Base-by-base conservation (phyloP, 2,888 invertebrate genomes). In the Gerris lacustris region DNA sequence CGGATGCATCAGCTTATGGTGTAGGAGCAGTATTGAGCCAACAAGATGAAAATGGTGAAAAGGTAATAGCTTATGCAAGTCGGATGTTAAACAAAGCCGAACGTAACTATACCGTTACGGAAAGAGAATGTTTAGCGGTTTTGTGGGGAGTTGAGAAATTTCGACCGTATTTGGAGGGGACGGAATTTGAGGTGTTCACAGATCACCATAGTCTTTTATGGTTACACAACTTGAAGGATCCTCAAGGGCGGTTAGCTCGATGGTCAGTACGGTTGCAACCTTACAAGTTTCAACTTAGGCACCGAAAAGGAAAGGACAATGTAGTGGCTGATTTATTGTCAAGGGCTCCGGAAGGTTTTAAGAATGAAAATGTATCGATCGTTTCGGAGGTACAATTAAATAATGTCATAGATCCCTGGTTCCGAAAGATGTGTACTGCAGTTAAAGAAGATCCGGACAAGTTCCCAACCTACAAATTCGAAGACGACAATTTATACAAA, bases 171-270 rank as follows among this genome's bases (percentile, higher is more conserved):
- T 6, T 77, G 0, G 76, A 77, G 62, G 77, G 76, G 0, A 69
- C 72, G 5, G 66, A 69, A 4, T 78, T 78, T 62, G 75, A 67
- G 5, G 77, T 78, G 0, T 72, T 77, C 0, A 78, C 76, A 0
- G 76, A 78, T 45, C 74, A 77, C n/a, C 47, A 70, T n/a, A 75
- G 74, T 45, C 67, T 77, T 0, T 44, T 71, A 0, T 77, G 76
- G 77, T 62, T 77, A 4, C 72, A 72, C n/a, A 73, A 68, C n/a
- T 45, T 76, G 6, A 75, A 77, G 6, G 72, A 75, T 44, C 77
- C 76, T 0, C 66, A 67, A 0, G 76, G 76, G 6, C 68, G 75
- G 7, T 31, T 77, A 63, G 76, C 76, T 1, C 18, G 77, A 5
- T 77, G 76, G 77, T 0, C 69, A 55, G 5, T 71, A 44, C 67